Evolutionary conservation across 2,797 vertebrate species (phyloP).

Genomic region (Iguana delicatissima): DNA sequence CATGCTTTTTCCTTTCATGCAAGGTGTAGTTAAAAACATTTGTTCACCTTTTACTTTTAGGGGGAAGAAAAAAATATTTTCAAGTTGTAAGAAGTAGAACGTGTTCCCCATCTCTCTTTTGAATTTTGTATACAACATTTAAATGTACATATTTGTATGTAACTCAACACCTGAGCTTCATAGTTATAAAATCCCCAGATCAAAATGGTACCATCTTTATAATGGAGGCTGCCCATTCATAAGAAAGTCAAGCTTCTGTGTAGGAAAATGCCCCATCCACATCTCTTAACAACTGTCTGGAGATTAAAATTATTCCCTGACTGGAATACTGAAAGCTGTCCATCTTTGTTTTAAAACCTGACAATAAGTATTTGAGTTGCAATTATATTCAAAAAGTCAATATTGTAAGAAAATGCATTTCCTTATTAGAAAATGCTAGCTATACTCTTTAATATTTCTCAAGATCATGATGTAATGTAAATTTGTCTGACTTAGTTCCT

Average conservation of each 20-base stretch:
- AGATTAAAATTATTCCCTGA: background rate
- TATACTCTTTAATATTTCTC: slow-evolving; percentile 80
- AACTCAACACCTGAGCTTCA: slow-evolving; percentile 5
- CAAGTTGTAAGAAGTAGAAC: slow-evolving; percentile 13
- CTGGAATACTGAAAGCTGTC: background rate
- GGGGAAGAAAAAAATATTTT: background rate
- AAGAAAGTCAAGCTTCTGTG: background rate
- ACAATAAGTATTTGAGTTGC: slow-evolving; percentile 74
- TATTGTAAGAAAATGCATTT: slow-evolving; percentile 79
- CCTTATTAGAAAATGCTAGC: slow-evolving; percentile 70
- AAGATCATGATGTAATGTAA: slow-evolving; percentile 78
- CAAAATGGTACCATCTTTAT: background rate
- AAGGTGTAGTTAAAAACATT: background rate
- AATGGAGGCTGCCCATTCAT: background rate
- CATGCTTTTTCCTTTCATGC: too few relatives aligned
- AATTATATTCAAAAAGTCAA: slow-evolving; percentile 75
- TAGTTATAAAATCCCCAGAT: background rate
- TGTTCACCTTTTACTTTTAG: slow-evolving; percentile 11
- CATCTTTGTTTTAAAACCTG: slow-evolving; percentile 57
- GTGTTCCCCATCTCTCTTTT: slow-evolving; percentile 12
- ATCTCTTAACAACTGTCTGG: background rate
- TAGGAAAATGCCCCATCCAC: background rate
- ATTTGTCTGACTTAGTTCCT: slow-evolving; percentile 81
- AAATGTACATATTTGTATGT: slow-evolving; percentile 53
- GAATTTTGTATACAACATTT: slow-evolving; percentile 38